These are phyloP conservation scores for Tychaedon coryphoeus DNA, from an alignment of 2,113 vertebrate genomes.

Conservation along the genomic window DNA sequence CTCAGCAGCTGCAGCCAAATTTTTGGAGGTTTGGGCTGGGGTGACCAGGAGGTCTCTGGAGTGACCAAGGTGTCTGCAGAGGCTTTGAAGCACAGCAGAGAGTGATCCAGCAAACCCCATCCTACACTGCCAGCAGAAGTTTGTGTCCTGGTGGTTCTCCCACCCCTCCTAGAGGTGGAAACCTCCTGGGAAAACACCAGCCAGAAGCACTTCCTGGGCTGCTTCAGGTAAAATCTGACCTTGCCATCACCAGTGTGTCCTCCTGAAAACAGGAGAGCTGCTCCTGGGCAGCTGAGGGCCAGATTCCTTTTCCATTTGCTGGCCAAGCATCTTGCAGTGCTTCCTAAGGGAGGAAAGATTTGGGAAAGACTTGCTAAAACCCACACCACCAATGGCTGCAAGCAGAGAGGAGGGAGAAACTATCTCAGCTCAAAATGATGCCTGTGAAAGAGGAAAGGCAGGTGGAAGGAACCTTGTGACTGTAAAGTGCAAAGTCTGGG, in stretches of 20 bases:
- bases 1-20: neutral
- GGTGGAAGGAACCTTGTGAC: neutral
- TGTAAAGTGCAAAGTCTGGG: neutral
- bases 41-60: neutral
- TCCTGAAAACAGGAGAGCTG: neutral
- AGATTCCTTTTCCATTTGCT: neutral
- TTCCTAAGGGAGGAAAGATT: neutral
- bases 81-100: rapidly evolving
- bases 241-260: rapidly evolving
- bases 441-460: neutral
- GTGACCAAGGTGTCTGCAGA: neutral
- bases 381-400: neutral
- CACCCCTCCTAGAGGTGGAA: neutral
- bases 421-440: neutral
- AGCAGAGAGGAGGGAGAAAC: neutral
- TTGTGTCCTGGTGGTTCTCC: neutral
- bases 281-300: neutral
- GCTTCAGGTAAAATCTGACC: neutral
- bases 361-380: neutral
- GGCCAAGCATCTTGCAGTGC: neutral
- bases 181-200: neutral
- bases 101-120: neutral
- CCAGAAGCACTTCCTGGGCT: neutral
- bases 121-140: neutral
- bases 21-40: neutral